Evolutionary conservation across 2,797 vertebrate genomes (phyloP), one percentile per base, ranked within the genome.

Genomic region (Morus bassanus): DNA sequence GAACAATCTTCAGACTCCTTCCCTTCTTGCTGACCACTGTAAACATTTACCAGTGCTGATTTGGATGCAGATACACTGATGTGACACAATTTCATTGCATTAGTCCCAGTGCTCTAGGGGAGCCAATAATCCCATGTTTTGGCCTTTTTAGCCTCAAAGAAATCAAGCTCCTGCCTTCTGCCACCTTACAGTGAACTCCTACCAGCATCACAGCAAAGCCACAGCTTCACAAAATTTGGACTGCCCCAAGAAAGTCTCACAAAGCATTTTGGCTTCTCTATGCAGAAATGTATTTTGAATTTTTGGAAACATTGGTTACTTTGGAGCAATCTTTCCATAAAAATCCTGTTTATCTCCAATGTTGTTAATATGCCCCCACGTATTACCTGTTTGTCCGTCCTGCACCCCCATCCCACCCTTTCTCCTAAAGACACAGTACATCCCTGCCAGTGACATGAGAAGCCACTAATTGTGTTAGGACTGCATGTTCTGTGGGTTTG

Each of bases 361-460:
- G 10, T 50, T 60, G 24, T 45, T 60, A 30, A 46, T 43, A 54
- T 2, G 13, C 18, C 19, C 19, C 35, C 33, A 30, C 3, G 7
- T 56, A 27, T 10, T 28, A 27, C 27, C 27, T 39, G 7, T 67
- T 70, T 25, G 51, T 43, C 43, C 31, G 11, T 39, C 39, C 56
- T 30, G 33, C 56, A 54, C 37, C 22, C 7, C 33, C 25, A 31
- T 60, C 43, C 60, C 3, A 1, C 80, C 22, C 80, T 59, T 77
- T 77, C 68, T 89, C 35, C 45, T 53, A 7, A n/a, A 37, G 60
- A 37, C 25, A 18, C 0, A 0, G 37, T 28, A n/a, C 16, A 1
- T 48, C 61, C 23, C 37, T 46, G 76, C 50, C 37, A 63, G 64
- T 28, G 67, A 31, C 2, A 4, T 11, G 28, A 56, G 59, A 65